Conservation (phyloP, 2,113 vertebrate species). For the Camelus dromedarius region DNA sequence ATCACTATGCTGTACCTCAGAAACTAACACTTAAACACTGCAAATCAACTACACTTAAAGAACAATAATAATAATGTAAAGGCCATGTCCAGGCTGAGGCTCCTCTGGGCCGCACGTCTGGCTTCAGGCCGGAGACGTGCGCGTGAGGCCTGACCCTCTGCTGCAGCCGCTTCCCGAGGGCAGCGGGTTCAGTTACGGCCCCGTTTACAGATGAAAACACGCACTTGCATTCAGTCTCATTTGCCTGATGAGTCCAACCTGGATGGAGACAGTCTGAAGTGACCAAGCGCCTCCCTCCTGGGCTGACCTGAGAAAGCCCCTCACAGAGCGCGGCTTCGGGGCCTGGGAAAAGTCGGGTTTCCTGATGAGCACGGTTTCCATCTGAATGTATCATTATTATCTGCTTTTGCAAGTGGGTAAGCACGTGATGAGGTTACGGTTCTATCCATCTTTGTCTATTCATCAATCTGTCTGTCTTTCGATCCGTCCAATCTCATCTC, state of each 20-base stretch:
- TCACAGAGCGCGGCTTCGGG: fast-evolving
- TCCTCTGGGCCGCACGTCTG: too few relatives aligned
- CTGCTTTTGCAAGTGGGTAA: neutral
- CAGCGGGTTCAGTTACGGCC: too few relatives aligned
- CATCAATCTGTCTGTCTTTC: neutral
- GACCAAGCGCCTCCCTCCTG: neutral
- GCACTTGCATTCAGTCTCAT: fast-evolving
- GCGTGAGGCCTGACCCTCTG: fast-evolving
- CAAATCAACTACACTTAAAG: too few relatives aligned
- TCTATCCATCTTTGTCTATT: fast-evolving
- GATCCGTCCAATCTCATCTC: neutral
- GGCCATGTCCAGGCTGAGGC: fast-evolving
- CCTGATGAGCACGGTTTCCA: neutral
- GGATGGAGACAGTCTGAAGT: neutral
- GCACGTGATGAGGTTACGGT: fast-evolving
- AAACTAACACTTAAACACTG: too few relatives aligned
- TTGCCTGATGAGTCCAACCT: neutral
- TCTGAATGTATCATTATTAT: too few relatives aligned
- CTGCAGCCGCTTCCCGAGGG: fast-evolving
- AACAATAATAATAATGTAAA: too few relatives aligned
- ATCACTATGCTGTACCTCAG: too few relatives aligned
- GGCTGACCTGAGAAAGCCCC: neutral
- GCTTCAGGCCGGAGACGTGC: too few relatives aligned
- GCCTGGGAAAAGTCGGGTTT: neutral
- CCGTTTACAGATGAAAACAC: neutral